Evolutionary conservation across 2,888 invertebrate genomes (phyloP), one percentile per base, ranked within the genome.

Genomic region (Empis livida): DNA sequence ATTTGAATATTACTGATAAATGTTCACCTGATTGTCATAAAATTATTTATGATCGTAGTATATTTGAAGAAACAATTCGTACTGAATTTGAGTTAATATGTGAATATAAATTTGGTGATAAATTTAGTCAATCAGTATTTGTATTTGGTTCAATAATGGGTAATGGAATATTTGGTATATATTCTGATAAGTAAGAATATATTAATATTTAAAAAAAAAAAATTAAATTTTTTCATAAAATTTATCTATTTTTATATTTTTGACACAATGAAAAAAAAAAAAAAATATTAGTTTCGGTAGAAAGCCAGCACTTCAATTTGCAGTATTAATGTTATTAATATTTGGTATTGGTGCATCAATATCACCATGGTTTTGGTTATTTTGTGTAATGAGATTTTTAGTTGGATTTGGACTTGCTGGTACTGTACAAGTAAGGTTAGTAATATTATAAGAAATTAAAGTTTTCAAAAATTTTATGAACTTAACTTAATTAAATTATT

Each of bases 351-450:
- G 76, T 1, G 82, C 84, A 17, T 82, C 84, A 0, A 73, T 82
- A 51, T 79, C 83, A 0, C 79, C 84, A 3, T 80, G 79, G 71
- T 80, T 77, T 48, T 64, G 68, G 62, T 55, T 71, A 8, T 84
- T 87, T 58, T 75, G 85, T 10, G 49, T 80, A 0, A 73, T 84
- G 43, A 73, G 87, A 40, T 83, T 87, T 60, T 59, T 86, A 16
- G 75, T 80, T 13, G 87, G 84, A 1, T 72, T 84, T 20, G 84
- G 84, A 10, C 85, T 85, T 2, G 87, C 86, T 42, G 89, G 89
- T 35, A 84, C 84, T 0, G 90, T 89, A 84, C 81, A 85, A 44
- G 85, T 84, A 41, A 64, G 67, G 66, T 65, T 47, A 46, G n/a
- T n/a, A n/a, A n/a, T n/a, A n/a, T n/a, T n/a, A n/a, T n/a, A n/a